phyloP scores from a whole-genome alignment of 2,888 invertebrate species.

The Acleris holmiana region DNA sequence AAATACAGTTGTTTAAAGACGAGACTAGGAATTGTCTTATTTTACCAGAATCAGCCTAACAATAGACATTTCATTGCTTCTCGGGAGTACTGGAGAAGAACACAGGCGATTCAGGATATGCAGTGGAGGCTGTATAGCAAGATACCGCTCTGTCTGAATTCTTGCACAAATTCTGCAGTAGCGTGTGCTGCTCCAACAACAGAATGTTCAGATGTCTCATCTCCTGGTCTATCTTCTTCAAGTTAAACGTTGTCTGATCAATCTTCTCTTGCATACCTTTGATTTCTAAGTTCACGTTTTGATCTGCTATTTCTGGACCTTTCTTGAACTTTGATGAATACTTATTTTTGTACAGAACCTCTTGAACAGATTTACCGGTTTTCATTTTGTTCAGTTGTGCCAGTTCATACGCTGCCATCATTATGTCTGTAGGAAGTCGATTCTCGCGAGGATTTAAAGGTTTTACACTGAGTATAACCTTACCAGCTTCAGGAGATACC shows the following conservation, averaged over 20 bases:
- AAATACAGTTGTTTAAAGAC: no score
- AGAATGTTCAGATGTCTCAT: constrained; percentile 86
- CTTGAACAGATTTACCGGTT: constrained; percentile 86
- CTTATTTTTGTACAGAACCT: constrained; percentile 83
- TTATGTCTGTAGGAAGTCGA: constrained; percentile 90
- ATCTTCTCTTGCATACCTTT: constrained; percentile 87
- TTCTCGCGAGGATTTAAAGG: constrained; percentile 93
- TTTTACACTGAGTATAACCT: constrained; percentile 92
- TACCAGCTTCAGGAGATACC: constrained; percentile 91
- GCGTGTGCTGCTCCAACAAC: constrained; percentile 70
- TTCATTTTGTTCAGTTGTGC: constrained; percentile 89
- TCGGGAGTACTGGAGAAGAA: constrained; percentile 56
- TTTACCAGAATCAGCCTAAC: no score
- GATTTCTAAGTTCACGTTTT: constrained; percentile 83
- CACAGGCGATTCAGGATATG: constrained; percentile 64
- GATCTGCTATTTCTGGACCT: constrained; percentile 70
- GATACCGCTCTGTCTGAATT: constrained; percentile 50
- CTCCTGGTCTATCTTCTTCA: constrained; percentile 88
- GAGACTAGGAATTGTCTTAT: no score
- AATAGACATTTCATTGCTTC: background rate
- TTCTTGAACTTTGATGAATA: constrained; percentile 86
- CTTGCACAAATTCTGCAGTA: constrained; percentile 69
- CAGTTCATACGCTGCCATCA: constrained; percentile 91
- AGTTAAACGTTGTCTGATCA: constrained; percentile 88
- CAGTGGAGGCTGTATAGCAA: constrained; percentile 52